Conservation (phyloP, 2,888 invertebrate genomes). For the Tipula helvola region DNA sequence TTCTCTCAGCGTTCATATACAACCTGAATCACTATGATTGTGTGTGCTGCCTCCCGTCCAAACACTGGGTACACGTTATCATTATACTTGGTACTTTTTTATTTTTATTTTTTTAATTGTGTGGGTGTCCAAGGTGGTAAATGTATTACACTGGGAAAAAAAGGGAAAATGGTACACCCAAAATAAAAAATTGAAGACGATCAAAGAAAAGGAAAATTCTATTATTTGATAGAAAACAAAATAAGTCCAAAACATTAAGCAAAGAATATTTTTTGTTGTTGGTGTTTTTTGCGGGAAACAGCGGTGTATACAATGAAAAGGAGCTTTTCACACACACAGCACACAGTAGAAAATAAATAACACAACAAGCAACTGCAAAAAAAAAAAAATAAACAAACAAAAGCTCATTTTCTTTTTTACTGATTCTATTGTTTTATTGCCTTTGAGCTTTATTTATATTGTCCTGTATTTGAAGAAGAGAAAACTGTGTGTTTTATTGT, state of each 20-base stretch:
- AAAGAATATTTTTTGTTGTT: not conserved
- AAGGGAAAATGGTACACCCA: not conserved
- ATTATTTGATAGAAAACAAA: slow-evolving; percentile 4
- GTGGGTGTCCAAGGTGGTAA: not conserved
- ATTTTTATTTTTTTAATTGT: not conserved
- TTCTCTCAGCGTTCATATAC: not conserved
- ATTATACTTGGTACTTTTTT: not conserved
- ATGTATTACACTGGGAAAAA: not conserved
- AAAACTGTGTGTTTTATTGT: not conserved
- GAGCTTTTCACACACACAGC: not conserved
- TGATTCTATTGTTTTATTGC: not conserved
- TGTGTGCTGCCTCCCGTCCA: not conserved
- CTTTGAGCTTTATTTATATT: slow-evolving; percentile 4
- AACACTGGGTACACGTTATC: not conserved
- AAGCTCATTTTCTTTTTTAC: slow-evolving; percentile 4
- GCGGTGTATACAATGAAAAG: not conserved
- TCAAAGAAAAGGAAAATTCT: not conserved
- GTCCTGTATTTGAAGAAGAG: not conserved
- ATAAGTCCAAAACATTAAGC: not conserved
- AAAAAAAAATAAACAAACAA: not conserved
- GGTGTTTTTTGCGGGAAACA: not conserved
- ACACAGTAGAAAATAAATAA: not conserved
- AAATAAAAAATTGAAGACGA: not conserved
- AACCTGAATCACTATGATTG: not conserved
- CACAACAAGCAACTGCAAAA: not conserved